These are phyloP conservation scores for Ernsta delagoae DNA, from an alignment of 2,888 invertebrate genomes.

Conservation along the genomic window DNA sequence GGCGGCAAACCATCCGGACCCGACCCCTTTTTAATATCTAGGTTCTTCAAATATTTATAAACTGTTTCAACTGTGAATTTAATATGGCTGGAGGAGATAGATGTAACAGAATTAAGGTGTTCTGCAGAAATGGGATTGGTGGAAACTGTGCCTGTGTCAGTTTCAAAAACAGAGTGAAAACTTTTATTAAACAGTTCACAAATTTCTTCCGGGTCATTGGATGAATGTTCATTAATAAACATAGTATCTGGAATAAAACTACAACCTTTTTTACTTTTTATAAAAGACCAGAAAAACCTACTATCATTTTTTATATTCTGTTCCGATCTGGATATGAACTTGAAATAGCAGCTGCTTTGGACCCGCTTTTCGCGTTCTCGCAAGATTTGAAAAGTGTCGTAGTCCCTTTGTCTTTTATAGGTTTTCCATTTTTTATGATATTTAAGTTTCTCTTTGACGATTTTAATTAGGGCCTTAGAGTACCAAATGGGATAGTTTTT, in stretches of 20 bases:
- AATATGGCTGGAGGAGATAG: background rate
- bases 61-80: background rate
- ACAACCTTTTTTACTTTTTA: conserved; percentile 1
- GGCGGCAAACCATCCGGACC: background rate
- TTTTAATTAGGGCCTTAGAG: background rate
- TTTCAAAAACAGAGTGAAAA: conserved; percentile 1
- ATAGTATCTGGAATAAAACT: background rate
- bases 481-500: conserved; percentile 4
- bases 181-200: background rate
- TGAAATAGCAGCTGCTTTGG: background rate
- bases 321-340: background rate
- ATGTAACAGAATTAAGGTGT: background rate
- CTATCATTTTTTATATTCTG: background rate
- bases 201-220: background rate
- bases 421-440: conserved; percentile 1
- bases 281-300: background rate
- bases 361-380: background rate
- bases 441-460: background rate
- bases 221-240: background rate
- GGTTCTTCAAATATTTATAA: background rate
- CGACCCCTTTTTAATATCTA: background rate
- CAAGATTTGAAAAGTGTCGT: background rate
- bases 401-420: background rate
- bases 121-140: background rate
- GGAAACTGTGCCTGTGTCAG: background rate